Evolutionary conservation across 2,797 vertebrate species (phyloP).

Genomic region (Mareca penelope): DNA sequence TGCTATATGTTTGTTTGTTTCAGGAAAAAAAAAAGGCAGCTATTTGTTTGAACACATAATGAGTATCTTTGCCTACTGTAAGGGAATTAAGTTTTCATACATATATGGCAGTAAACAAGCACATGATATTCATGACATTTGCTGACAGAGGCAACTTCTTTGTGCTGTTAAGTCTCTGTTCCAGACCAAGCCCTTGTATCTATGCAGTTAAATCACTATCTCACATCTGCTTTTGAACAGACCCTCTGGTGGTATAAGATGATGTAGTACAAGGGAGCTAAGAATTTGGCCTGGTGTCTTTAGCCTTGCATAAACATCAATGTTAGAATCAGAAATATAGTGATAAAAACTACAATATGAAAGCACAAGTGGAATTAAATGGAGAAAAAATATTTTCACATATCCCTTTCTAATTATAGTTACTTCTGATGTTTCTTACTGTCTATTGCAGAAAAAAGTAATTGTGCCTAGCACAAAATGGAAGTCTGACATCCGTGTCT

Average conservation of each 20-base stretch:
- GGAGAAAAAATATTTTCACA: not conserved
- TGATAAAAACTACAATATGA: not conserved
- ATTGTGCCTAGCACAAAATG: not conserved
- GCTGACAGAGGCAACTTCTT: not conserved
- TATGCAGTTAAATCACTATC: not conserved
- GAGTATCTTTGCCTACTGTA: not conserved
- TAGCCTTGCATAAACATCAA: not conserved
- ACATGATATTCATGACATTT: not conserved
- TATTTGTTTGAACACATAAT: not conserved
- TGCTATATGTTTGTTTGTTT: not conserved
- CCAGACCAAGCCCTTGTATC: not conserved
- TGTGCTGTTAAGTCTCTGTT: not conserved
- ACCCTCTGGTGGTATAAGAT: not conserved
- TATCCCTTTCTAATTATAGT: not conserved
- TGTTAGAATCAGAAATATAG: not conserved
- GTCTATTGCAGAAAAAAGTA: not conserved
- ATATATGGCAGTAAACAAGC: not conserved
- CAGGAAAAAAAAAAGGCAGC: not conserved
- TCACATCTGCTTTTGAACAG: not conserved
- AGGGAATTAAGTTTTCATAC: not conserved
- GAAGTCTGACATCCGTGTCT: not conserved
- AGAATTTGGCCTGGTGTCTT: not conserved
- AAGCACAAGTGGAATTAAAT: not conserved
- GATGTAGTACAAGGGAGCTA: not conserved
- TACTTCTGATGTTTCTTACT: not conserved